Conservation (phyloP, 2,797 vertebrate genomes). For the Eulemur albifrons region DNA sequence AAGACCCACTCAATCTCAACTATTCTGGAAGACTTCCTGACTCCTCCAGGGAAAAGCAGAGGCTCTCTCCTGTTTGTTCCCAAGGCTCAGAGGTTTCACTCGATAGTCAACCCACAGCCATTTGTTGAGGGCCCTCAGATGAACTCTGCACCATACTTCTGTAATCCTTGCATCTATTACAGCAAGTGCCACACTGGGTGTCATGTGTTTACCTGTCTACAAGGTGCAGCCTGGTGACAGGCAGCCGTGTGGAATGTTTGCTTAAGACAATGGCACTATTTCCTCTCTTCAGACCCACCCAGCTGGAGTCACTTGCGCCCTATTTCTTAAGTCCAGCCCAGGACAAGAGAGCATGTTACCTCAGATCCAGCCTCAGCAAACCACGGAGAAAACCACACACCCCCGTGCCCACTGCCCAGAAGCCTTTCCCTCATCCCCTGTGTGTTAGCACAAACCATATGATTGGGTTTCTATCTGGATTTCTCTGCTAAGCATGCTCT, state of each 20-base stretch:
- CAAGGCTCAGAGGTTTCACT: background rate
- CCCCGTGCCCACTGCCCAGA: background rate
- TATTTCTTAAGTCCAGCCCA: constrained; percentile 8
- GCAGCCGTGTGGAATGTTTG: constrained; percentile 56
- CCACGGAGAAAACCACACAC: background rate
- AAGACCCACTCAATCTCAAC: background rate
- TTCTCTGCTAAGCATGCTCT: background rate
- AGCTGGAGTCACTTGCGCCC: background rate
- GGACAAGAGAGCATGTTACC: background rate
- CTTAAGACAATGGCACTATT: constrained; percentile 57
- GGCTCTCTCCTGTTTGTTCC: background rate
- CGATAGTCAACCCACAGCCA: background rate
- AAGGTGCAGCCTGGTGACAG: constrained; percentile 53
- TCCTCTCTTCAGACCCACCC: constrained; percentile 47
- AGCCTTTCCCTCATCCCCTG: background rate
- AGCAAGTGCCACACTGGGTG: background rate
- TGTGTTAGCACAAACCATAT: background rate
- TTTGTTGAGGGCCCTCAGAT: background rate
- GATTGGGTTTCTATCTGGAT: background rate
- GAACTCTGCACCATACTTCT: background rate
- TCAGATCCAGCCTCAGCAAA: background rate
- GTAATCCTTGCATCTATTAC: background rate
- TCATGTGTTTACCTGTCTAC: constrained; percentile 61
- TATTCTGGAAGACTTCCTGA: background rate
- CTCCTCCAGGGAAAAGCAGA: background rate